Percentiles rank a stretch among this genome's conserved stretches.
These are phyloP conservation scores for Pteropus rufus DNA, from an alignment of 2,797 vertebrate species.

Conservation along the genomic window DNA sequence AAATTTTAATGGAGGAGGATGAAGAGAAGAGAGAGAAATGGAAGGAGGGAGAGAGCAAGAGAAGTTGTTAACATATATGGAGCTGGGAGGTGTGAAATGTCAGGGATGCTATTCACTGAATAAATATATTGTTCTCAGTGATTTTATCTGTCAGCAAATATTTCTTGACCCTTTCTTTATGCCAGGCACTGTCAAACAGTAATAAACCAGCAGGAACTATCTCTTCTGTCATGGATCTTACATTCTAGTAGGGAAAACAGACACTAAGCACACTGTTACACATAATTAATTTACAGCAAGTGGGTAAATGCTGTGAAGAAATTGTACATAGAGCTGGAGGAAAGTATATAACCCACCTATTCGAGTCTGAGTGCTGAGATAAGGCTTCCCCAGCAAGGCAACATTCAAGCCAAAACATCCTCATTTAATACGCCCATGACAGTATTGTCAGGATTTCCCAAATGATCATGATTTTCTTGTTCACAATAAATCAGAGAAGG, in stretches of 20 bases:
- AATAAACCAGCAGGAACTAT: not conserved
- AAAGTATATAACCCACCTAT: no score
- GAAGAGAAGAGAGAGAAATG: not conserved
- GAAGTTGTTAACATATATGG: no score
- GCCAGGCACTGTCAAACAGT: not conserved
- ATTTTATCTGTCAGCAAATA: not conserved
- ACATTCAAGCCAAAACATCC: not conserved
- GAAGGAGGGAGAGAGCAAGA: not conserved
- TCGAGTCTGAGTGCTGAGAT: not conserved
- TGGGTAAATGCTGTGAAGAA: not conserved
- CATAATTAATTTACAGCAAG: not conserved
- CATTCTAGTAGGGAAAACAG: not conserved
- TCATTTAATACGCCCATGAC: not conserved
- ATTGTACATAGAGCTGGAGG: not conserved
- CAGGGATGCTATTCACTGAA: not conserved
- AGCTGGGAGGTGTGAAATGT: not conserved
- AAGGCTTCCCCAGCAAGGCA: not conserved
- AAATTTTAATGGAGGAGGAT: not conserved
- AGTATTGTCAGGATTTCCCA: not conserved
- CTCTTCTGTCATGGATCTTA: not conserved
- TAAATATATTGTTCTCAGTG: not conserved
- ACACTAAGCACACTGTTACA: not conserved
- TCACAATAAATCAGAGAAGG: not conserved
- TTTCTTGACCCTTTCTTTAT: not conserved
- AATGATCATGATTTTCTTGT: not conserved